Base-by-base conservation (phyloP, 1,140 invertebrate genomes). In the Trichogramma pretiosum region DNA sequence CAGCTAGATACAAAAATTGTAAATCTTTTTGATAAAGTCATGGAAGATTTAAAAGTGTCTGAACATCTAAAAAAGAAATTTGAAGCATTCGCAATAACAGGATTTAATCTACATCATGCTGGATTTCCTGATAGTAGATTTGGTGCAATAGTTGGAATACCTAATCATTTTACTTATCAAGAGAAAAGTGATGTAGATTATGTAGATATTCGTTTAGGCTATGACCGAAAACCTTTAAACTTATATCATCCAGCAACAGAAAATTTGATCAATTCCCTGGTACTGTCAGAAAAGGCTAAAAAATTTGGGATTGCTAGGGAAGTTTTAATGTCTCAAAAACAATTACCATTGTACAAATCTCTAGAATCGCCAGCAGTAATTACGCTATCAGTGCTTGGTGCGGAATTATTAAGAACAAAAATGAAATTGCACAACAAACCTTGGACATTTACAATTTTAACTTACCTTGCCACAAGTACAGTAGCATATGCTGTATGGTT, bases 291-390 rank as follows among this genome's bases (percentile, higher is more conserved):
- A 34, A 77, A 84, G 35, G 85, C 85, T 5, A 77, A 87, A 59
- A 76, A 84, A 46, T 90, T 86, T 73, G 85, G 79, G 10, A 79
- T 90, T 18, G 85, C 83, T 41, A 74, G 80, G 48, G 79, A 88
- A 70, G 75, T 90, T 34, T 60, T 80, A 41, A 72, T 76, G 59
- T 62, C 73, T 10, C 65, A 79, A 41, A 77, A 76, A 8, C 61
- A 74, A 37, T 73, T 79, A 53, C 55, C 80, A 7, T 58, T 76
- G 13, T 41, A 39, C 18, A 22, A 52, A 26, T 34, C 19, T 9
- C 13, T 50, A 18, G 5, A 18, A 26, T 50, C 44, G 14, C 70
- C 46, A 63, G 57, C 79, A 41, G 53, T 77, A 23, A 56, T 63
- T 36, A 62, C 66, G 3, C 82, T 79, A 58, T 70, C 63, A 22